These are phyloP conservation scores for Phlogophora meticulosa DNA, from an alignment of 2,888 invertebrate species.

Conservation along the genomic window DNA sequence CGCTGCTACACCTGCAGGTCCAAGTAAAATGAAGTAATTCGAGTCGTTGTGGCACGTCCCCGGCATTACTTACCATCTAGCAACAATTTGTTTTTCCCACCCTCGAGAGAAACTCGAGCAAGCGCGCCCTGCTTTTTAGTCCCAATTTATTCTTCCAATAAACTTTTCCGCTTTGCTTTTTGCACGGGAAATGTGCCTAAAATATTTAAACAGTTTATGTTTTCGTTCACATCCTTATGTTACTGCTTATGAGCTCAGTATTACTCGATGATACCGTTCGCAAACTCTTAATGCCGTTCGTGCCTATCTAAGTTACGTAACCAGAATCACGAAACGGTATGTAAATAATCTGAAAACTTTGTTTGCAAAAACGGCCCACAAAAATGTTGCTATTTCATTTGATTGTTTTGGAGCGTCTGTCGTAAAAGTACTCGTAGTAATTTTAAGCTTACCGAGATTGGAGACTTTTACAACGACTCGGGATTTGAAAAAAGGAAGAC, in stretches of 20 bases:
- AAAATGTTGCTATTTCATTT: slow-evolving; percentile 52
- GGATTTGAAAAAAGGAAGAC: slow-evolving; percentile 67
- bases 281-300: slow-evolving; percentile 63
- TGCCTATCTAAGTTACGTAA: slow-evolving; percentile 59
- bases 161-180: slow-evolving; percentile 85
- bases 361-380: slow-evolving; percentile 43
- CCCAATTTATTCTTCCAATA: slow-evolving; percentile 88
- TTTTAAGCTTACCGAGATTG: slow-evolving; percentile 41
- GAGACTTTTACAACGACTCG: slow-evolving; percentile 41
- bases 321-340: slow-evolving; percentile 58
- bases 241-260: slow-evolving; percentile 74
- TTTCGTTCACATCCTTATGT: slow-evolving; percentile 78
- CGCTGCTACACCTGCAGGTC: slow-evolving; percentile 76
- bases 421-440: slow-evolving; percentile 37
- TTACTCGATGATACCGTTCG: slow-evolving; percentile 60
- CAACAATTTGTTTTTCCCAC: slow-evolving; percentile 88
- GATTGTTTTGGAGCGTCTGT: slow-evolving; percentile 41
- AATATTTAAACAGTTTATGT: slow-evolving; percentile 88
- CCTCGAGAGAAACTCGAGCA: slow-evolving; percentile 83
- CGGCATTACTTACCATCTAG: slow-evolving; percentile 87
- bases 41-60: slow-evolving; percentile 83
- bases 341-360: slow-evolving; percentile 61
- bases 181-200: slow-evolving; percentile 82
- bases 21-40: slow-evolving; percentile 85
- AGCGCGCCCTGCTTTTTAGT: slow-evolving; percentile 86